phyloP scores from a whole-genome alignment of 2,888 invertebrate genomes.

The Drosophila sordidapex region DNA sequence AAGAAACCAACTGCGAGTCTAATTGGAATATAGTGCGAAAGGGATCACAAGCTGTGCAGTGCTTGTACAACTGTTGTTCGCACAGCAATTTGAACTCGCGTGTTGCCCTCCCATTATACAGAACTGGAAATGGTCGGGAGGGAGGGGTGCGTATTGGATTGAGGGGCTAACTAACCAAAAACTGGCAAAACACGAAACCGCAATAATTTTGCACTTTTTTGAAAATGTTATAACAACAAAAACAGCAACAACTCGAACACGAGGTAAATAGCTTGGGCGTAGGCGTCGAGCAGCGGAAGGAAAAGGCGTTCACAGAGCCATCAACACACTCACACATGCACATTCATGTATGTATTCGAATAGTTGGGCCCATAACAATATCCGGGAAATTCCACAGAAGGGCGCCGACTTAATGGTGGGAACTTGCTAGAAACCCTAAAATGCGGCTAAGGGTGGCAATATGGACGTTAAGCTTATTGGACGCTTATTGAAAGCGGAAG shows the following conservation, averaged over 20 bases:
- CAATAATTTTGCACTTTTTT: slow-evolving; percentile 80
- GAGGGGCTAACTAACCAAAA: slow-evolving; percentile 8
- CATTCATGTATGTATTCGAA: slow-evolving; percentile 25
- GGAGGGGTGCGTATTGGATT: background rate
- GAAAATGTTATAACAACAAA: slow-evolving; percentile 36
- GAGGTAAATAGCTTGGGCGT: slow-evolving; percentile 22
- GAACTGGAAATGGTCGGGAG: slow-evolving; percentile 12
- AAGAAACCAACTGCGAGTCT: background rate
- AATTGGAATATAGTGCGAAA: slow-evolving; percentile 2
- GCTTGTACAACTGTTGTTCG: slow-evolving; percentile 23
- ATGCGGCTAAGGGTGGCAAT: slow-evolving; percentile 16
- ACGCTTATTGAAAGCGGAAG: slow-evolving; percentile 57
- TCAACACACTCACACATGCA: slow-evolving; percentile 14
- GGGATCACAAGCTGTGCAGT: slow-evolving; percentile 13
- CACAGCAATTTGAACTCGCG: slow-evolving; percentile 55
- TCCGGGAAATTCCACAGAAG: slow-evolving; percentile 74
- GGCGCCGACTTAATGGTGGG: slow-evolving; percentile 62
- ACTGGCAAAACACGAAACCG: slow-evolving; percentile 67
- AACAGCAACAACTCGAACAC: slow-evolving; percentile 16
- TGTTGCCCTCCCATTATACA: slow-evolving; percentile 65
- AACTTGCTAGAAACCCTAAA: slow-evolving; percentile 40
- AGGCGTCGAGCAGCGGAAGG: slow-evolving; percentile 76
- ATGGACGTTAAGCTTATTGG: slow-evolving; percentile 53
- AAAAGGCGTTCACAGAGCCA: slow-evolving; percentile 69
- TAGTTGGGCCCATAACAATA: slow-evolving; percentile 65